Percentiles rank a stretch among this genome's conserved stretches.
phyloP scores from a whole-genome alignment of 1,140 invertebrate genomes.

The Dendroctonus ponderosae region DNA sequence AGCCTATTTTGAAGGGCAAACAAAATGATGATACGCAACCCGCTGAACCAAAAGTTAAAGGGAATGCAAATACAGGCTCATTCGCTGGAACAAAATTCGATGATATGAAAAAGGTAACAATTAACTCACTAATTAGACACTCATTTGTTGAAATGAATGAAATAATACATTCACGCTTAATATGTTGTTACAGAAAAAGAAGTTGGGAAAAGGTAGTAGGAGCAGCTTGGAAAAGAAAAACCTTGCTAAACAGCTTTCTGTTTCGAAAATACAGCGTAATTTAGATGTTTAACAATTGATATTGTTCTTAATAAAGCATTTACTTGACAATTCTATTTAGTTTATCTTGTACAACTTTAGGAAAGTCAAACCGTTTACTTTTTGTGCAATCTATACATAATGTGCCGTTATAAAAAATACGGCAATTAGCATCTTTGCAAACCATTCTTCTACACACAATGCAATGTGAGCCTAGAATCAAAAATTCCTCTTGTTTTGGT shows the following conservation, averaged over 20 bases:
- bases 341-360: conserved; percentile 50
- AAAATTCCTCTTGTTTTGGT: conserved; percentile 64
- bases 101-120: no score
- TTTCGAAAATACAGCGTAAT: conserved; percentile 8
- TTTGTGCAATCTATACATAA: conserved; percentile 71
- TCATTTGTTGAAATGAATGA: no score
- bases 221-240: conserved; percentile 38
- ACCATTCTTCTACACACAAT: conserved; percentile 63
- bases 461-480: conserved; percentile 75
- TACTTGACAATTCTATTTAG: conserved; percentile 42
- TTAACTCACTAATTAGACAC: no score
- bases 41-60: no score
- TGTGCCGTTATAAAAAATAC: conserved; percentile 72
- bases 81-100: no score
- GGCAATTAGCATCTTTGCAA: conserved; percentile 73
- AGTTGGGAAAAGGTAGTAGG: conserved; percentile 35
- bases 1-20: no score
- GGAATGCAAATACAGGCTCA: no score
- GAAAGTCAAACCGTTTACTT: conserved; percentile 62
- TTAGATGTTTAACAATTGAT: not conserved
- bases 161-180: no score
- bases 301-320: no score
- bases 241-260: conserved; percentile 42
- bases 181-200: conserved; percentile 40
- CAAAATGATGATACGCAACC: no score